Evolutionary conservation across 2,113 vertebrate species (phyloP).

Genomic region (Piaya cayana): DNA sequence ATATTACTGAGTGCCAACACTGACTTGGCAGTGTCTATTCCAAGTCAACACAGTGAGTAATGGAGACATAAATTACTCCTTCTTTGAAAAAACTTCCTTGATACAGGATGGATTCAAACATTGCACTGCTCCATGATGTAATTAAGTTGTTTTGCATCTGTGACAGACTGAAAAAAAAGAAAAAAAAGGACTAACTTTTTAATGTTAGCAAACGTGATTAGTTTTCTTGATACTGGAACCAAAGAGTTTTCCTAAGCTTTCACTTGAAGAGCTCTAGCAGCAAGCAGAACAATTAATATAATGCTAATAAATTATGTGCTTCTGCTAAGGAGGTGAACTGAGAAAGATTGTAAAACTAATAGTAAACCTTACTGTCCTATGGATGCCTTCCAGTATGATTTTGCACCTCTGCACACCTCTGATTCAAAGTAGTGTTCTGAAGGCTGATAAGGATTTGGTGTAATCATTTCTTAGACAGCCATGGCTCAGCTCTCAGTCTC

Average conservation of each 20-base stretch:
- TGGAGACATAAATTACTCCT: not conserved
- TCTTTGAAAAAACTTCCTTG: not conserved
- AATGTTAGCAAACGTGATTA: not conserved
- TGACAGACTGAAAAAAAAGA: not conserved
- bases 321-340: not conserved
- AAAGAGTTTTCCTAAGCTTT: not conserved
- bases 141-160: not conserved
- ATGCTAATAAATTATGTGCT: not conserved
- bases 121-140: not conserved
- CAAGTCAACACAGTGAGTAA: not conserved
- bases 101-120: not conserved
- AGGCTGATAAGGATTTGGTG: not conserved
- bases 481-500: not conserved
- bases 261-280: no score
- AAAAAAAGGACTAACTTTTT: not conserved
- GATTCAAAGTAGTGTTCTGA: not conserved
- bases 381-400: not conserved
- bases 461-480: not conserved
- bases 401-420: not conserved
- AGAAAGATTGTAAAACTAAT: not conserved
- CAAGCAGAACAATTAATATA: no score
- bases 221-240: not conserved
- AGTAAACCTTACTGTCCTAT: not conserved
- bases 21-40: not conserved
- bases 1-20: rapidly evolving